Conservation (phyloP, 2,888 invertebrate genomes). For the Leucophora obtusa region DNA sequence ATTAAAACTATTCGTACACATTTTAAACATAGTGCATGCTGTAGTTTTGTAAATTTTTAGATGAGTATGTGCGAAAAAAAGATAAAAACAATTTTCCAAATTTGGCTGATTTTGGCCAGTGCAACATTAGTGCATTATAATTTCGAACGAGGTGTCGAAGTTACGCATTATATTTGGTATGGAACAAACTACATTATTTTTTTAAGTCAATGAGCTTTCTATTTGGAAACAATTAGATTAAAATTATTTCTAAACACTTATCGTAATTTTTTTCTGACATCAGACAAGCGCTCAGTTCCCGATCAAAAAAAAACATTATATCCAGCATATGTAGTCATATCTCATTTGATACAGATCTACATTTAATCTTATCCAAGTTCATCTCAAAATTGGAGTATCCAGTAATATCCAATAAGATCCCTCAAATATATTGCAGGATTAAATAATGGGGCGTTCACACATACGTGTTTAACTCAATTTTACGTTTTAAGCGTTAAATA, state of each 20-base stretch:
- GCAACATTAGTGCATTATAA: slow-evolving; percentile 1
- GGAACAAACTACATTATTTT: neutral
- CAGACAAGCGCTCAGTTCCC: too few species aligned
- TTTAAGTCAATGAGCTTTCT: neutral
- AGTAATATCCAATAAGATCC: too few species aligned
- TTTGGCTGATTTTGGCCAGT: slow-evolving; percentile 4
- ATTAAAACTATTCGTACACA: neutral
- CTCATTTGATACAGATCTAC: too few species aligned
- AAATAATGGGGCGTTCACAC: too few species aligned
- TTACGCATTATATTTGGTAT: neutral
- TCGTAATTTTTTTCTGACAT: too few species aligned
- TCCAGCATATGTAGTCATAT: too few species aligned
- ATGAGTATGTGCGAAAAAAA: neutral
- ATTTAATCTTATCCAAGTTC: too few species aligned
- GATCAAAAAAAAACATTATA: too few species aligned
- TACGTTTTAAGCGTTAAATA: too few species aligned
- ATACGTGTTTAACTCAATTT: too few species aligned
- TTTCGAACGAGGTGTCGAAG: slow-evolving; percentile 1
- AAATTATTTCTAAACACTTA: neutral
- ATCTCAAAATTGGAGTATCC: too few species aligned
- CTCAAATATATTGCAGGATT: too few species aligned
- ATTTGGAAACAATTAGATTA: neutral
- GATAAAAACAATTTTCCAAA: slow-evolving; percentile 19
- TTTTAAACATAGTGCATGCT: neutral
- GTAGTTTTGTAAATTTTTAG: neutral